Percentiles rank a stretch among this genome's conserved stretches.
Conservation (phyloP, 2,797 vertebrate genomes). For the Salarias fasciatus region DNA sequence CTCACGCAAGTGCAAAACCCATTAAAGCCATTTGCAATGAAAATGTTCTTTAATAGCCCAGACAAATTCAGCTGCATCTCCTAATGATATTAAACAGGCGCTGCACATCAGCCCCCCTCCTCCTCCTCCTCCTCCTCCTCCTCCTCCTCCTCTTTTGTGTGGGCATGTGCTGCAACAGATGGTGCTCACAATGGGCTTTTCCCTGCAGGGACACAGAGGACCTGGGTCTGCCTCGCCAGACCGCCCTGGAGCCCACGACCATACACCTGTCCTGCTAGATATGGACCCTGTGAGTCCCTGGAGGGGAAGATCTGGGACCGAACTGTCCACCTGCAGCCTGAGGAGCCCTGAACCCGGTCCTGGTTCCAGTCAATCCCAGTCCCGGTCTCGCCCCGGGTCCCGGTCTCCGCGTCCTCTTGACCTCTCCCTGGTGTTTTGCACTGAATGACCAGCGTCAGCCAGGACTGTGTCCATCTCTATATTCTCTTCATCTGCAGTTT, state of each 20-base stretch:
- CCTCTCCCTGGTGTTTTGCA: conserved; percentile 41
- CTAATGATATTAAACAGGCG: conserved; percentile 74
- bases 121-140: conserved; percentile 21
- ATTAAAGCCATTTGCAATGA: conserved; percentile 71
- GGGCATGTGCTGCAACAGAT: conserved; percentile 74
- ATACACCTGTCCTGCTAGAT: conserved; percentile 67
- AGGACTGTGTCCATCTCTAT: too few species aligned
- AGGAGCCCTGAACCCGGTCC: conserved; percentile 62
- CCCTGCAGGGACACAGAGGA: conserved; percentile 48
- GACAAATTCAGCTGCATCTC: conserved; percentile 69
- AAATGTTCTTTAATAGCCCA: conserved; percentile 69
- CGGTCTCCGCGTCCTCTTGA: conserved; percentile 66
- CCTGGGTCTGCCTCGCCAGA: conserved; percentile 36
- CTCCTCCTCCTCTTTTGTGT: conserved; percentile 53
- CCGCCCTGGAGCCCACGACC: conserved; percentile 57
- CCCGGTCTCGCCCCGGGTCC: too few species aligned
- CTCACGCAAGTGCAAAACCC: conserved; percentile 40
- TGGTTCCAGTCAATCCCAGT: too few species aligned
- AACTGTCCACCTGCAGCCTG: conserved; percentile 68
- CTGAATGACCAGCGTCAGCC: conserved; percentile 11
- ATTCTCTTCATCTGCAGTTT: too few species aligned
- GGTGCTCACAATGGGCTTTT: conserved; percentile 70
- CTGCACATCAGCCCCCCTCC: conserved; percentile 47
- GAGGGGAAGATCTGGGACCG: conserved; percentile 56
- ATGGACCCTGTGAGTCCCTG: conserved; percentile 40